Conservation (phyloP, 92 coral and sea anemone genomes). For the Parazoanthus swiftii region DNA sequence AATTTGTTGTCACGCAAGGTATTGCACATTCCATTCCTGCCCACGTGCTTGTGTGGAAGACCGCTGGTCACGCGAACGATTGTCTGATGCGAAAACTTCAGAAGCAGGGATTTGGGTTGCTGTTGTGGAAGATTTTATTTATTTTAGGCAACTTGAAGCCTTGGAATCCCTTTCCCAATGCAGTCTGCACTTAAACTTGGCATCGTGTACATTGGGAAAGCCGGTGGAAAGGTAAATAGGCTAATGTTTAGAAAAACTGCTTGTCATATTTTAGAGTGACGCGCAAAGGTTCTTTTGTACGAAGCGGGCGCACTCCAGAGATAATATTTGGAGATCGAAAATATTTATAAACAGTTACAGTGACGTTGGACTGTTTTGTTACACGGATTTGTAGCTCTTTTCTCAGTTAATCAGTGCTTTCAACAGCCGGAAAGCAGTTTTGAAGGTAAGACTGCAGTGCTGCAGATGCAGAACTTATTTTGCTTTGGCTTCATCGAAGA, state of each 20-base stretch:
- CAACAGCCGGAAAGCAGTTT: not conserved
- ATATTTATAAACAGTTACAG: not conserved
- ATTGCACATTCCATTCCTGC: conserved; percentile 32
- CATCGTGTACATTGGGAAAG: conserved; percentile 90
- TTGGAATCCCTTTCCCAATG: conserved; percentile 40
- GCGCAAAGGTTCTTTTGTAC: conserved; percentile 21
- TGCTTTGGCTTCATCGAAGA: not conserved
- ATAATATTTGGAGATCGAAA: not conserved
- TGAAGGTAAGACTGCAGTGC: not conserved
- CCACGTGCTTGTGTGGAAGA: conserved; percentile 43
- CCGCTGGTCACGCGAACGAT: conserved; percentile 40
- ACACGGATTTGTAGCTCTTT: conserved; percentile 2
- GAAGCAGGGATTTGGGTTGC: not conserved
- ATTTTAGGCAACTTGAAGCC: not conserved
- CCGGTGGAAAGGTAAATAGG: conserved; percentile 88
- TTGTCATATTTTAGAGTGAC: conserved; percentile 27
- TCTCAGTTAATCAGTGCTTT: not conserved
- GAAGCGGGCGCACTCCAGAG: not conserved
- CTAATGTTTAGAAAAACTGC: not conserved
- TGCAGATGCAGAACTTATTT: not conserved
- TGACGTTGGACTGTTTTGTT: not conserved
- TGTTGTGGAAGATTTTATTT: not conserved
- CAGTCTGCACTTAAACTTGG: conserved; percentile 85
- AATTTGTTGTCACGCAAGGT: conserved; percentile 28
- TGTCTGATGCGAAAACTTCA: not conserved